A percentile compares a stretch with the other conserved stretches of the same genome.
Conservation (phyloP, 2,113 vertebrate species). For the Carettochelys insculpta region DNA sequence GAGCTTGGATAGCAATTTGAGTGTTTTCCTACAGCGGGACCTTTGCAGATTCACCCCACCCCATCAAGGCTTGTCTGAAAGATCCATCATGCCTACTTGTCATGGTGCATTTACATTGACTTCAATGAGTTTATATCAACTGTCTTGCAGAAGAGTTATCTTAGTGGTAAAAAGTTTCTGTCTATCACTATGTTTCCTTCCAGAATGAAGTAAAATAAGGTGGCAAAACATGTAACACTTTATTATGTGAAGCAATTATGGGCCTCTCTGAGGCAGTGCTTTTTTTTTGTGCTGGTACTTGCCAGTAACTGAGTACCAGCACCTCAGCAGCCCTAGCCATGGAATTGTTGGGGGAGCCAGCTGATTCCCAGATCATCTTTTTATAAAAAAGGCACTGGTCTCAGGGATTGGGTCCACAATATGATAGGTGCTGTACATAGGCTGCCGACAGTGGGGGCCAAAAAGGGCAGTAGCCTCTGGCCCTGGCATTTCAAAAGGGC, state of each 20-base stretch:
- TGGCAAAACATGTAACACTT: neutral
- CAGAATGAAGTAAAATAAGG: neutral
- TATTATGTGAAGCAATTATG: neutral
- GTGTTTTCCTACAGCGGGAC: neutral
- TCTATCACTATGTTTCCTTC: neutral
- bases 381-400: too few relatives aligned
- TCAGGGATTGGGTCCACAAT: neutral
- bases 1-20: neutral
- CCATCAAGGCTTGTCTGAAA: neutral
- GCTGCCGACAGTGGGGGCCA: too few relatives aligned
- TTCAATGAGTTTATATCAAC: neutral
- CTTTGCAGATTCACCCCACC: neutral
- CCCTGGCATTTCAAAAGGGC: too few relatives aligned
- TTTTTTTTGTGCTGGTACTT: too few relatives aligned
- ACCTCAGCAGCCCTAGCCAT: too few relatives aligned
- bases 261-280: too few relatives aligned
- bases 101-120: neutral
- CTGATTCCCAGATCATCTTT: too few relatives aligned
- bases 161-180: neutral
- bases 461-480: too few relatives aligned
- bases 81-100: neutral
- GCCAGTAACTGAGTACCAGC: too few relatives aligned
- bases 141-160: neutral
- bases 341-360: too few relatives aligned
- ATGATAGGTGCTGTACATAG: neutral